Base-by-base conservation (phyloP, 2,113 vertebrate species). In the Mola mola region DNA sequence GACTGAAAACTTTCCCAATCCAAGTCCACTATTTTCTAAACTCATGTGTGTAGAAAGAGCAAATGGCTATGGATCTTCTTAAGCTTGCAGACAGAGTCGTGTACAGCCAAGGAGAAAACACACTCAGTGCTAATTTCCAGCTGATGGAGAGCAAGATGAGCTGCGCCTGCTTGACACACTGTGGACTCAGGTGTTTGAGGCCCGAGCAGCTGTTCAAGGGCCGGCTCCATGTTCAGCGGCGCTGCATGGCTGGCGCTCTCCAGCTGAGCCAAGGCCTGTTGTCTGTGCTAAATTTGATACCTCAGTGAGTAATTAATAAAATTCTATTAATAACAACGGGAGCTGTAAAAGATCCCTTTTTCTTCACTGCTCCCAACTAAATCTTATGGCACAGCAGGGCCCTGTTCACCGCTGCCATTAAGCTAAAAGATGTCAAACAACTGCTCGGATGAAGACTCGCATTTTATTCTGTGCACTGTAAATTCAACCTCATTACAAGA, bases 301-400 rank as follows among this genome's bases (percentile, higher is more conserved):
- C 64, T 66, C 80, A 62, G 69, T 82, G 79, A 83, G 87, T 90
- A 91, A 92, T 91, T 92, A 89, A 90, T 91, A 85, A 81, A 52
- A 48, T 79, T 76, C 89, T 92, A 91, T 88, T 91, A 90, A 88
- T 92, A 91, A 87, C 86, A 85, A 74, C 50, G 67, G 59, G 67
- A 85, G 78, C 66, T 79, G 81, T 76, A 78, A 83, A 81, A 86
- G 56, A 85, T 78, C 58, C 46, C 69, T 53, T 8, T 66, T 69
- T 79, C 81, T 62, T 75, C 60, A 52, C 67, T 57, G 66, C 78
- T 84, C 63, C 69, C 58, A 22, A 22, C 57, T 42, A 61, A 78
- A 79, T 79, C 50, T 41, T 69, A 63, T 62, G 62, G 38, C 46
- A 26, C 26, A 40, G 38, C 43, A n/a, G n/a, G n/a, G n/a, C 65